These are phyloP conservation scores for Platysteira castanea DNA, from an alignment of 2,113 vertebrate genomes.

Conservation along the genomic window DNA sequence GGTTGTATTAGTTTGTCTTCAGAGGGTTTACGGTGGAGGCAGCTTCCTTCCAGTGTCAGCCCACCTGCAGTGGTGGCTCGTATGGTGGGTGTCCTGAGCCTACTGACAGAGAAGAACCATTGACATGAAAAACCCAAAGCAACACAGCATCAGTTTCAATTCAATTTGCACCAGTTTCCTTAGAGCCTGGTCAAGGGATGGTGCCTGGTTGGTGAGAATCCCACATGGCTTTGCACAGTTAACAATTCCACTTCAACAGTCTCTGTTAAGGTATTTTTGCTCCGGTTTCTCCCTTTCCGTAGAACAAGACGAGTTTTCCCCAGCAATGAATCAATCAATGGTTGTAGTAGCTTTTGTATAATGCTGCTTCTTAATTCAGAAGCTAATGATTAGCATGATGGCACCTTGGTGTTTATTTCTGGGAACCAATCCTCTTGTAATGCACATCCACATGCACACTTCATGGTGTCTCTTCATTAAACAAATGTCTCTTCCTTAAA, in stretches of 20 bases:
- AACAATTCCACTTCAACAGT: not conserved
- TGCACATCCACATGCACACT: not conserved
- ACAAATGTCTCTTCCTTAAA: not conserved
- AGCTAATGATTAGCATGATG: not conserved
- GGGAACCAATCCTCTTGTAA: not conserved
- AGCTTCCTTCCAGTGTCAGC: not conserved
- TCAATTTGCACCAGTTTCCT: not conserved
- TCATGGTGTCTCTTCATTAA: not conserved
- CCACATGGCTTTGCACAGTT: fast-evolving
- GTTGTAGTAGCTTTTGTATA: not conserved
- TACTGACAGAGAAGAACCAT: not conserved
- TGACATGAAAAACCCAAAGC: not conserved
- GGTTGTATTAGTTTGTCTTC: not conserved
- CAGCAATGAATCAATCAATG: not conserved
- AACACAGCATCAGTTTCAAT: not conserved
- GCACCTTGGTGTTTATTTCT: not conserved
- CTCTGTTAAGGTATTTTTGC: not conserved
- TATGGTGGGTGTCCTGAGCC: not conserved
- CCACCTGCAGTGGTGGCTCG: fast-evolving
- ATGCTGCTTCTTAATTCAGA: not conserved
- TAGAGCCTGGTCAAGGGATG: fast-evolving
- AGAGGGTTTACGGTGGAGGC: not conserved
- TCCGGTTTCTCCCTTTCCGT: not conserved
- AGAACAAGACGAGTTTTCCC: not conserved
- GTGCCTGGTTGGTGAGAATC: not conserved